A percentile compares a stretch with the other conserved stretches of the same genome.
Evolutionary conservation across 2,888 invertebrate genomes (phyloP).

Genomic region (Synanthedon formicaeformis): DNA sequence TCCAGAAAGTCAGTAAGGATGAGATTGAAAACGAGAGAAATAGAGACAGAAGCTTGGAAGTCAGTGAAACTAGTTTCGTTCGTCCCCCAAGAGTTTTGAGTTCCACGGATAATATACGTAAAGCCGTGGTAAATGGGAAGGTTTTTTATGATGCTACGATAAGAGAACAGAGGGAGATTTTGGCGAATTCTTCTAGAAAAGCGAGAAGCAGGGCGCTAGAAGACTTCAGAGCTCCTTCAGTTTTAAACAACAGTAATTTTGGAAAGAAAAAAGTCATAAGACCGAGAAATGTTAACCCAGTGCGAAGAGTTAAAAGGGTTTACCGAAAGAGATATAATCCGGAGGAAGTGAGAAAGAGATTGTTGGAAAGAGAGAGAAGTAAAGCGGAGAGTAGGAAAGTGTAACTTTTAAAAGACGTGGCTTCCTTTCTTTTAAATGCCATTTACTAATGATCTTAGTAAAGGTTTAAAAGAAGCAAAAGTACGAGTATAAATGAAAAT

Average conservation of each 20-base stretch:
- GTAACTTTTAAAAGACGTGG: neutral
- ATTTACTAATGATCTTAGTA: neutral
- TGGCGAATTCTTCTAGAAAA: conserved; percentile 18
- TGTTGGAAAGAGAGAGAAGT: conserved; percentile 51
- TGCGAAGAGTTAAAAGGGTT: conserved; percentile 55
- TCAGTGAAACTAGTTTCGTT: conserved; percentile 57
- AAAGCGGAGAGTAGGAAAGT: neutral
- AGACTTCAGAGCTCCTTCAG: conserved; percentile 28
- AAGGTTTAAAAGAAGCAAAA: neutral
- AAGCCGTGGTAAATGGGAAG: conserved; percentile 59
- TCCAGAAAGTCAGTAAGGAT: conserved; percentile 56
- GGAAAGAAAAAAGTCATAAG: conserved; percentile 41
- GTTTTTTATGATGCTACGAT: conserved; percentile 60
- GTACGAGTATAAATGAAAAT: too few relatives aligned
- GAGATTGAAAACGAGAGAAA: conserved; percentile 47
- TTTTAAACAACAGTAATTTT: conserved; percentile 26
- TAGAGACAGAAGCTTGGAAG: conserved; percentile 52
- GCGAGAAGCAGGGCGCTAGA: conserved; percentile 22
- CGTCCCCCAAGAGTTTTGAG: conserved; percentile 52
- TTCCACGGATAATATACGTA: conserved; percentile 54
- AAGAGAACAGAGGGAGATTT: conserved; percentile 15
- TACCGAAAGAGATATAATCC: conserved; percentile 62
- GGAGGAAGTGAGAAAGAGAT: conserved; percentile 61
- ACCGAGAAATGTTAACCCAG: conserved; percentile 46
- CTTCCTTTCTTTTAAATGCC: neutral